Evolutionary conservation across 2,113 vertebrate genomes (phyloP), one percentile per base, ranked within the genome.

Genomic region (Varanus komodoensis): DNA sequence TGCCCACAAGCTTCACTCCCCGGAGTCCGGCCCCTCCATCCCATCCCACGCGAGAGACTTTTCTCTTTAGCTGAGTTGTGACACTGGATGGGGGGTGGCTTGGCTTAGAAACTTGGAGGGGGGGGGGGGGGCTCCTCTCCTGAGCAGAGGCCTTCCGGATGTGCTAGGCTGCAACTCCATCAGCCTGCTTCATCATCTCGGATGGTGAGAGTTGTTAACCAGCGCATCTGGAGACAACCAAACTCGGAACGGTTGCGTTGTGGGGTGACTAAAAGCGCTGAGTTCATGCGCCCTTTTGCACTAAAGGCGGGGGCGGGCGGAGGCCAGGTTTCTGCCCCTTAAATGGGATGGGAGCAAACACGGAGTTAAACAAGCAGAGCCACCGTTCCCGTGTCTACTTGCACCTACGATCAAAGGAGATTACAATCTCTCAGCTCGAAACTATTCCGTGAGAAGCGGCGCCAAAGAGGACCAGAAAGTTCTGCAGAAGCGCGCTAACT

Each of bases 381-480:
- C 12, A 12, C 61, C 61, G 32, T 67, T 11, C 21, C 23, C 1
- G 19, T 1, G 9, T 88, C 32, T 67, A 8, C 6, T 54, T 69
- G 38, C 38, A 44, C 38, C 38, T 44, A 44, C 38, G 38, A 44
- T 44, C 38, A 44, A 44, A 44, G 38, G 38, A 44, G 38, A 44
- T 44, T 44, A 44, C 38, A 3, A 44, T 44, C 38, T 44, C 38
- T 44, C 38, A 44, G 38, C 38, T 44, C 38, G 38, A 44, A 44
- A 44, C 38, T 44, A 3, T 81, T 87, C 75, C 61, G 68, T 92
- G 44, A n/a, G 25, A 50, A 67, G 21, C 88, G 82, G 29, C 81
- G 71, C 0, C 61, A 90, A 88, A 92, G 92, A 71, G 89, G 64
- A 6, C 84, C 14, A 27, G 90, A 1, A 29, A 17, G 74, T 89